phyloP scores from a whole-genome alignment of 2,888 invertebrate genomes.

The Stictocephala bisonia region DNA sequence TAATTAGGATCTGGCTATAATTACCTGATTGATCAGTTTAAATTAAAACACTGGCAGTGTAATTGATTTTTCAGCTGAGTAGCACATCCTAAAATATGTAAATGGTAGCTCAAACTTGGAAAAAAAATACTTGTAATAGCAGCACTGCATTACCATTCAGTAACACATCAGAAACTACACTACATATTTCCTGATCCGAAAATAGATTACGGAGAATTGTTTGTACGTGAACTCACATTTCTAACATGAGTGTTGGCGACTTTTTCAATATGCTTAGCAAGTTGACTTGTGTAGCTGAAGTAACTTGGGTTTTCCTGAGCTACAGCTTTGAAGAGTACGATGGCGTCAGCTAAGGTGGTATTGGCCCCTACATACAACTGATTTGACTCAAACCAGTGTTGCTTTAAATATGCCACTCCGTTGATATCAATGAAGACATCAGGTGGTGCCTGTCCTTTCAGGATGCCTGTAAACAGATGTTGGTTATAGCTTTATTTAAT shows the following conservation, averaged over 20 bases:
- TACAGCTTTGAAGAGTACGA: conserved; percentile 62
- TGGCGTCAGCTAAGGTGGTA: conserved; percentile 69
- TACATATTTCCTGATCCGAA: too few relatives aligned
- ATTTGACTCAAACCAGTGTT: conserved; percentile 57
- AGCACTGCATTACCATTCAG: too few relatives aligned
- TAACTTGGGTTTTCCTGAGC: conserved; percentile 59
- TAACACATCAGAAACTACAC: too few relatives aligned
- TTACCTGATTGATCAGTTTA: too few relatives aligned
- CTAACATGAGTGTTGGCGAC: conserved; percentile 78
- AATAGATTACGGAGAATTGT: too few relatives aligned
- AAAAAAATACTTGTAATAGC: too few relatives aligned
- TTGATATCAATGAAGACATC: conserved; percentile 30
- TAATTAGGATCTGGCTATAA: too few relatives aligned
- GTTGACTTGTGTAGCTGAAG: conserved; percentile 70
- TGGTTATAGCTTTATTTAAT: too few relatives aligned
- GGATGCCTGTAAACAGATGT: conserved; percentile 24
- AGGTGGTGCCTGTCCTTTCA: conserved; percentile 15
- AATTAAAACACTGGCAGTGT: too few relatives aligned
- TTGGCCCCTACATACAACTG: conserved; percentile 69
- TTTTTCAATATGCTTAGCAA: conserved; percentile 73
- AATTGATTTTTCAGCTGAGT: too few relatives aligned
- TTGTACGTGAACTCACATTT: conserved; percentile 73
- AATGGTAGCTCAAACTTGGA: too few relatives aligned
- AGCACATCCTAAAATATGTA: too few relatives aligned
- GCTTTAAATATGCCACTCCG: conserved; percentile 22